Conservation (phyloP, 1,140 invertebrate genomes). For the Hyphantria cunea region DNA sequence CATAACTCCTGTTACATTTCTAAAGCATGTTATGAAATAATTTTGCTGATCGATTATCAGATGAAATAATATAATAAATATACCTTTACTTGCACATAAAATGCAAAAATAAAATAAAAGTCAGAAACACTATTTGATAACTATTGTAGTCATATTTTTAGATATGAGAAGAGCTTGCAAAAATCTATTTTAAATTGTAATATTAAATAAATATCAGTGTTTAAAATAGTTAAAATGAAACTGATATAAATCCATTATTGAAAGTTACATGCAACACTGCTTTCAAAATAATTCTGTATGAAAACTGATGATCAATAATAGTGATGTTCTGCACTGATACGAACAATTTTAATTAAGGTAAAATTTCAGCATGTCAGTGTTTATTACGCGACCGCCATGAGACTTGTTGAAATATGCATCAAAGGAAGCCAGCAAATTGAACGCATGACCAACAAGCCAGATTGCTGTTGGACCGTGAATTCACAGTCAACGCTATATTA, state of each 20-base stretch:
- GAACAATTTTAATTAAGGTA: constrained; percentile 36
- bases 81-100: no score
- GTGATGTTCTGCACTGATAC: constrained; percentile 20
- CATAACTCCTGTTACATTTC: no score
- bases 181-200: no score
- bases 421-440: constrained; percentile 47
- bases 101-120: no score
- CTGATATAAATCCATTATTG: constrained; percentile 6
- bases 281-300: constrained; percentile 10
- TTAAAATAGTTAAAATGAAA: no score
- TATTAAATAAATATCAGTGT: no score
- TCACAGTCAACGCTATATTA: constrained; percentile 23
- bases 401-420: constrained; percentile 51
- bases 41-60: no score
- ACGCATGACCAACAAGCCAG: constrained; percentile 38
- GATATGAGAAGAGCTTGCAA: background rate
- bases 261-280: background rate
- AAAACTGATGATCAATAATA: constrained; percentile 11
- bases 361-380: constrained; percentile 34
- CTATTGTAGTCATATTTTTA: background rate
- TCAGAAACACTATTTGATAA: no score
- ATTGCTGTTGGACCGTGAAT: constrained; percentile 42
- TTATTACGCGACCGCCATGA: constrained; percentile 25
- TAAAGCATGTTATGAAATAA: no score
- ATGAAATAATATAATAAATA: no score